Evolutionary conservation across 92 coral and sea anemone genomes (phyloP), one percentile per base, ranked within the genome.

Genomic region (Nematostella vectensis): DNA sequence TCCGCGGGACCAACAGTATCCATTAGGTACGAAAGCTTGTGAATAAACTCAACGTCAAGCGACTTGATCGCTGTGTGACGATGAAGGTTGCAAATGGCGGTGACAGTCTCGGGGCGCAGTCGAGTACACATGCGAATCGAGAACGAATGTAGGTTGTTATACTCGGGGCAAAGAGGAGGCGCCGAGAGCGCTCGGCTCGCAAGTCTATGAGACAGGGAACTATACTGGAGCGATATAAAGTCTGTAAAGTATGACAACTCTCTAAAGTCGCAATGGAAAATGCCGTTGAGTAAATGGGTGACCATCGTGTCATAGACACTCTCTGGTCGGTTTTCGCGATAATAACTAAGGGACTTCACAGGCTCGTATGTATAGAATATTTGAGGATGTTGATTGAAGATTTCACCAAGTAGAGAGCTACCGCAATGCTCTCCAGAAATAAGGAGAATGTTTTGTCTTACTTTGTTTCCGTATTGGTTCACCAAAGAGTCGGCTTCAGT

Each of bases 151-250:
- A 61, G 72, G 28, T 67, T 74, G 48, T 31, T 54, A 25, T 30
- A 27, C 47, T 71, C 82, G 3, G 98, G 96, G 39, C 96, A 91
- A 2, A 91, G 69, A n/a, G 98, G 96, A 11, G 98, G 96, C 1
- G 91, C 58, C 0, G 98, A 86, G 0, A 91, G 65, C 2, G 93
- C 78, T 18, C 82, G 68, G 62, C 98, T 91, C 20, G 96, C 81
- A 10, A 91, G 67, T 53, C 96, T 72, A 38, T 91, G 88, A 21
- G 69, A 40, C 54, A 91, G 56, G 2, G 98, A 80, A 24, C 93
- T 74, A 45, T 91, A 87, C 67, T 91, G 96, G 27, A 59, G 67
- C 0, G 98, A 91, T 22, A 91, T 48, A 47, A 91, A 91, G 4
- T 91, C 79, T 3, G 96, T 82, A 29, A 65, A 82, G 27, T 78